These are phyloP conservation scores for Papilio helenus DNA, from an alignment of 1,140 invertebrate species.

Conservation along the genomic window DNA sequence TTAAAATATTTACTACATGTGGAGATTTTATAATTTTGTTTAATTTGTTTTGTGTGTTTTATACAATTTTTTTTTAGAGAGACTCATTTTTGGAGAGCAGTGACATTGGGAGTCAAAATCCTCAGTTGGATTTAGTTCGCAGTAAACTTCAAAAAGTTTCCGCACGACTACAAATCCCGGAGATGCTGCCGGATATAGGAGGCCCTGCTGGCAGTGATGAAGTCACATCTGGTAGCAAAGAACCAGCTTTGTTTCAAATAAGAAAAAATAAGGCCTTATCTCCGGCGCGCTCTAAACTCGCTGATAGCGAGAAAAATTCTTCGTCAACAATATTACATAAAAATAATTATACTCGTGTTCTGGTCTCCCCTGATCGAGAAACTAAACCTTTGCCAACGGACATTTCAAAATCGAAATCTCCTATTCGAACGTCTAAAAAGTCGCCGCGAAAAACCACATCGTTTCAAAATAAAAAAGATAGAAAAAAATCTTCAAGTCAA, in stretches of 20 bases:
- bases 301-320: conserved; percentile 41
- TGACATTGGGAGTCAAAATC: conserved; percentile 43
- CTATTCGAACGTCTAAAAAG: conserved; percentile 52
- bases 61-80: conserved; percentile 54
- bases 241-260: conserved; percentile 74
- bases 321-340: conserved; percentile 45
- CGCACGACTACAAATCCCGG: conserved; percentile 52
- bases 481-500: conserved; percentile 59
- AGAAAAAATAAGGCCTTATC: conserved; percentile 61
- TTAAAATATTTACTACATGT: not conserved
- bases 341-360: conserved; percentile 70
- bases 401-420: conserved; percentile 55
- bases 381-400: conserved; percentile 48
- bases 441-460: conserved; percentile 52
- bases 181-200: conserved; percentile 70
- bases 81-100: conserved; percentile 49
- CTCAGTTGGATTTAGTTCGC: conserved; percentile 60
- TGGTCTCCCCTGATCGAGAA: conserved; percentile 65
- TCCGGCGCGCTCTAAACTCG: conserved; percentile 36
- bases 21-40: not conserved
- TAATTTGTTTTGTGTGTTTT: not conserved
- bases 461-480: conserved; percentile 60
- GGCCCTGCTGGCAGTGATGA: conserved; percentile 62
- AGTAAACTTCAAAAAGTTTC: conserved; percentile 64
- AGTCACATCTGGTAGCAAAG: conserved; percentile 65